Percentiles rank a stretch among this genome's conserved stretches.
These are phyloP conservation scores for Myanophis thanlyinensis DNA, from an alignment of 2,113 vertebrate genomes.

Conservation along the genomic window DNA sequence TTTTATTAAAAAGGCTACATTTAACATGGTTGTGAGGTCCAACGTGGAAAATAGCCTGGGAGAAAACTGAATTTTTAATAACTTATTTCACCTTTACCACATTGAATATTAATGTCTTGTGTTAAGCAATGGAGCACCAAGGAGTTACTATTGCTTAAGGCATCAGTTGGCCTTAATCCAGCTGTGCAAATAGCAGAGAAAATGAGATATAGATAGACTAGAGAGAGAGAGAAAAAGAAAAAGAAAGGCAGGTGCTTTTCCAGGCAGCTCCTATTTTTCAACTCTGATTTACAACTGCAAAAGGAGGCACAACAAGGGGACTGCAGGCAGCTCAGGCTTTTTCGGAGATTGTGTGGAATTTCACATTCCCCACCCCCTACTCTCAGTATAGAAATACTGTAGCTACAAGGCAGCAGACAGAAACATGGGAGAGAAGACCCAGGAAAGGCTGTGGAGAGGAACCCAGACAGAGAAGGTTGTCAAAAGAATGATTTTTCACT, in stretches of 20 bases:
- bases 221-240: background rate
- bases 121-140: background rate
- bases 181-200: background rate
- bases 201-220: background rate
- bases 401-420: background rate
- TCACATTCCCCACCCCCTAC: slow-evolving; percentile 1
- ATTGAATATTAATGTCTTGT: background rate
- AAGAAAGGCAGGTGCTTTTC: background rate
- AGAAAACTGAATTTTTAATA: background rate
- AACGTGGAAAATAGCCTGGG: background rate
- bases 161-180: background rate
- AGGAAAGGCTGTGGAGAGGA: background rate
- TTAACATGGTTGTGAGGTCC: background rate
- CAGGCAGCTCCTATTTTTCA: background rate
- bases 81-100: background rate
- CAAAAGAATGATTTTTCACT: too few species aligned
- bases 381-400: slow-evolving; percentile 13
- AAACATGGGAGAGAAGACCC: background rate
- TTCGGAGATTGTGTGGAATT: background rate
- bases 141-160: background rate
- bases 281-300: background rate
- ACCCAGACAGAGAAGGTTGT: background rate
- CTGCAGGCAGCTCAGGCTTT: slow-evolving; percentile 46
- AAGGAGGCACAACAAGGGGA: background rate
- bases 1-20: background rate